Evolutionary conservation across 1,140 invertebrate genomes (phyloP).

Genomic region (Stratiolaelaps scimitus): DNA sequence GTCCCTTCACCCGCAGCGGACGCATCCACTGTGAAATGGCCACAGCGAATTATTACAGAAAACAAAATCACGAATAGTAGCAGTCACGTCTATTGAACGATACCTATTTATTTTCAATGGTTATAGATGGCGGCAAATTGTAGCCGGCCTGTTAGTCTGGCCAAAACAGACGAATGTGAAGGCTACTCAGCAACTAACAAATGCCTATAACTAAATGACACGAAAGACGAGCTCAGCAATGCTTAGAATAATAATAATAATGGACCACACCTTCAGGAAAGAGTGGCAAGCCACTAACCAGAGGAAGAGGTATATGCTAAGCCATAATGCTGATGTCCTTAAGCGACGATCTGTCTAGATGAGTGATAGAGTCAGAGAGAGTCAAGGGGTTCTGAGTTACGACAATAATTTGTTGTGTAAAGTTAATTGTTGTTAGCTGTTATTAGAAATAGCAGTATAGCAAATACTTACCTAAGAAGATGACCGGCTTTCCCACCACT

Average conservation of each 20-base stretch:
- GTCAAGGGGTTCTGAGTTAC: too few relatives aligned
- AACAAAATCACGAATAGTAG: not conserved
- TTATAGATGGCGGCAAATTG: not conserved
- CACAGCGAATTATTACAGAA: conserved; percentile 37
- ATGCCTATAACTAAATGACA: conserved; percentile 15
- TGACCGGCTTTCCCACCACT: conserved; percentile 37
- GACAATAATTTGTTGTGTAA: too few relatives aligned
- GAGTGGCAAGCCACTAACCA: too few relatives aligned
- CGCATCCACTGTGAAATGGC: conserved; percentile 84
- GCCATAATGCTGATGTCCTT: too few relatives aligned
- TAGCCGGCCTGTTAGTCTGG: not conserved
- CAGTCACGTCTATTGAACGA: conserved; percentile 1
- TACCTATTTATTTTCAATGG: not conserved
- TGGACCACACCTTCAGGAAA: too few relatives aligned
- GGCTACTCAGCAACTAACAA: conserved; percentile 1
- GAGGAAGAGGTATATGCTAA: too few relatives aligned
- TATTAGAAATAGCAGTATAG: not conserved
- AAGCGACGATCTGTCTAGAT: too few relatives aligned
- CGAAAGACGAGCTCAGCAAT: not conserved
- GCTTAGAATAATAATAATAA: too few relatives aligned
- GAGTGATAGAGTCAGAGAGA: too few relatives aligned
- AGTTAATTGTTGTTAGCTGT: not conserved
- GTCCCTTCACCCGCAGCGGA: conserved; percentile 90
- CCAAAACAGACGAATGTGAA: not conserved
- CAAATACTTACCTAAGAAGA: conserved; percentile 41